Percentiles rank a stretch among this genome's conserved stretches.
Conservation (phyloP, 2,797 vertebrate species). For the Hydrocynus forskahlii region DNA sequence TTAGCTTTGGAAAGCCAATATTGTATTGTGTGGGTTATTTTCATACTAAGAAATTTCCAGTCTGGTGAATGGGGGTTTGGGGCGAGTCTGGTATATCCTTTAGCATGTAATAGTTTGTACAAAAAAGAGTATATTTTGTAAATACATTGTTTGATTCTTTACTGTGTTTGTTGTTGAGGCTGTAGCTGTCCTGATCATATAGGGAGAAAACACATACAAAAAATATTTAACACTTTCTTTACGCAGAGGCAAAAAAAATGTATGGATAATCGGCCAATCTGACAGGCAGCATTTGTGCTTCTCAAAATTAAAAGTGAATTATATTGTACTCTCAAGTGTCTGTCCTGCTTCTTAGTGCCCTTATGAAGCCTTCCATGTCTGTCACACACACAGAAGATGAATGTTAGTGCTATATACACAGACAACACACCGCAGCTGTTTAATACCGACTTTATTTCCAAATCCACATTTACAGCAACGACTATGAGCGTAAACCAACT, state of each 20-base stretch:
- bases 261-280: conserved; percentile 81
- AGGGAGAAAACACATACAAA: conserved; percentile 64
- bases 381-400: no score
- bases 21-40: conserved; percentile 58
- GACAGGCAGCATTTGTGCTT: conserved; percentile 84
- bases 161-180: conserved; percentile 81
- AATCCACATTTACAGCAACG: conserved; percentile 89
- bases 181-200: conserved; percentile 85
- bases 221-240: conserved; percentile 77
- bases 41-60: conserved; percentile 60
- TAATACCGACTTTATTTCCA: conserved; percentile 87
- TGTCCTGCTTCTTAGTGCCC: not conserved
- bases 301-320: conserved; percentile 76
- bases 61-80: conserved; percentile 51
- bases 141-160: conserved; percentile 81
- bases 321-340: conserved; percentile 56
- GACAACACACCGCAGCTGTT: conserved; percentile 31
- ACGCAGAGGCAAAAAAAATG: conserved; percentile 83
- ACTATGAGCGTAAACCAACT: conserved; percentile 80
- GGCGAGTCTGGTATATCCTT: conserved; percentile 86
- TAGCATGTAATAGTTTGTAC: conserved; percentile 83
- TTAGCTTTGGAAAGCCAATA: conserved; percentile 52
- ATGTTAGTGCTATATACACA: not conserved
- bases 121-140: conserved; percentile 87
- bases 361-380: not conserved